phyloP scores from a whole-genome alignment of 2,797 vertebrate species.

The Melopsittacus undulatus region DNA sequence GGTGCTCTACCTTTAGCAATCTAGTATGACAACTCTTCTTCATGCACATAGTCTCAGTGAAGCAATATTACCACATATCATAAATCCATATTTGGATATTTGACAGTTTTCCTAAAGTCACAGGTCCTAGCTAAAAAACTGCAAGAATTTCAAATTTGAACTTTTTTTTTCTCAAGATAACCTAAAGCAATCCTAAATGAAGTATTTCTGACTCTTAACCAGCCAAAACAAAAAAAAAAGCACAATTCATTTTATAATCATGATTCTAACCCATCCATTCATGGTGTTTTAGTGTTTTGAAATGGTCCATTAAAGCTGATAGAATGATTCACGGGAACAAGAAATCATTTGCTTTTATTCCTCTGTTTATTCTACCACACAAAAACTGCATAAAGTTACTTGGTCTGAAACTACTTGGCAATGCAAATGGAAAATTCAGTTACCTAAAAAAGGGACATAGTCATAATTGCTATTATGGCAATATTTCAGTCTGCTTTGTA shows the following conservation, averaged over 20 bases:
- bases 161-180: background rate
- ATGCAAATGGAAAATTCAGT: background rate
- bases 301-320: background rate
- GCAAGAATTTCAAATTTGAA: background rate
- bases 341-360: background rate
- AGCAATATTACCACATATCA: background rate
- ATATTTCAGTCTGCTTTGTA: background rate
- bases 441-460: background rate
- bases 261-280: background rate
- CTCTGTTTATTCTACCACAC: background rate
- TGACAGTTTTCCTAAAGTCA: background rate
- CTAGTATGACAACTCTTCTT: background rate
- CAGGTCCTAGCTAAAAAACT: background rate
- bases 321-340: background rate
- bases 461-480: background rate
- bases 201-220: background rate
- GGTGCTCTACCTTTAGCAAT: background rate
- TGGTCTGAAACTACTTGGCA: background rate
- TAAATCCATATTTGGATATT: background rate
- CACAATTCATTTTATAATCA: background rate
- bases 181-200: background rate
- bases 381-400: background rate
- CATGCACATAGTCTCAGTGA: background rate
- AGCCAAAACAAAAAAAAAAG: background rate
- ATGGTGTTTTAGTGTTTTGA: background rate